Base-by-base conservation (phyloP, 2,113 vertebrate species). In the Cichladusa arquata region DNA sequence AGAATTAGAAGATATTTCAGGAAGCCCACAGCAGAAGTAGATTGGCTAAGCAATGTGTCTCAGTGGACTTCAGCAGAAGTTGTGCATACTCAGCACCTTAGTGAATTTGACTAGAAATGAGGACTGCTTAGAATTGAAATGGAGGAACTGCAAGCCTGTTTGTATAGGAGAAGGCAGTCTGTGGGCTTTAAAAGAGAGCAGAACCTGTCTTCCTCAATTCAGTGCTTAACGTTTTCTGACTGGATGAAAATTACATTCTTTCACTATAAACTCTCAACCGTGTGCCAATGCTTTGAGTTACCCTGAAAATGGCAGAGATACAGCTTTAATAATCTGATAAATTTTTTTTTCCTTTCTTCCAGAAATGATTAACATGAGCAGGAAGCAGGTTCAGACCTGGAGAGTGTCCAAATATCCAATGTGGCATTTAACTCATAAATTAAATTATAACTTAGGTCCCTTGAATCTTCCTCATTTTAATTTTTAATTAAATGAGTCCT, bases 121-220 rank as follows among this genome's bases (percentile, higher is more conserved):
- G 38, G 29, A 62, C 71, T 86, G 74, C 71, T 88, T 31, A 45
- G 92, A 95, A 96, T 78, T 3, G 33, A 88, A 93, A 94, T 83
- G 79, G 51, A 73, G 51, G 79, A 80, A 81, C 84, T 90, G 86
- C 1, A 8, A 90, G 34, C 56, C 62, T 88, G 18, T 90, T 82
- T 92, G 61, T 53, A 57, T 8, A 80, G 70, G 19, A 85, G 56
- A 83, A 81, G 40, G 22, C 29, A 78, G 42, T 34, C 64, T 62
- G 7, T 24, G 50, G 81, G 29, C 34, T 90, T 86, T 40, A 62
- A 58, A 53, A 86, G 33, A 76, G 54, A 77, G 38, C 58, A 88
- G 47, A 80, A 73, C 54, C 34, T 81, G 34, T 70, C 23, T 3
- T 90, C 33, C 33, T 12, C 38, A 47, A 45, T 72, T 86, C 81